Evolutionary conservation across 2,113 vertebrate genomes (phyloP).

Genomic region (Orycteropus afer): DNA sequence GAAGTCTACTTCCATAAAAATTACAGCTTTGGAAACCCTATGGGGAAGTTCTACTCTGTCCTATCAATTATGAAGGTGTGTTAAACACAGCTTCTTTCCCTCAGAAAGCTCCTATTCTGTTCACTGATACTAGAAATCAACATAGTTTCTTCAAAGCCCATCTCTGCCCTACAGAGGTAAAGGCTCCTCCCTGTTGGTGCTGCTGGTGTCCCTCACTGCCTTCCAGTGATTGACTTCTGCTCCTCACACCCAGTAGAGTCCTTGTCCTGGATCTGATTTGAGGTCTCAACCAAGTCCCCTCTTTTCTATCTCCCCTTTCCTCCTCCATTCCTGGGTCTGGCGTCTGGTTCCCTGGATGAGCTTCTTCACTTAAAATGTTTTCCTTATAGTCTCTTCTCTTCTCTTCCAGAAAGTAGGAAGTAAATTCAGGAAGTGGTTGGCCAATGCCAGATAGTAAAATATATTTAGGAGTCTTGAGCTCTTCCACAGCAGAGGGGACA

Average conservation of each 20-base stretch:
- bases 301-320: background rate
- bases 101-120: background rate
- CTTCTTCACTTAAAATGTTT: slow-evolving; percentile 33
- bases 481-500: background rate
- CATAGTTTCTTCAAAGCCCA: background rate
- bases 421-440: slow-evolving; percentile 44
- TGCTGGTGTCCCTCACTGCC: background rate
- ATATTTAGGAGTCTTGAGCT: background rate
- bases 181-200: background rate
- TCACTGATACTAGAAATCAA: background rate
- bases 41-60: background rate
- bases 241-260: background rate
- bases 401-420: slow-evolving; percentile 59
- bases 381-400: slow-evolving; percentile 26
- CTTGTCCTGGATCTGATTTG: background rate
- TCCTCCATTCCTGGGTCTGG: background rate
- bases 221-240: background rate
- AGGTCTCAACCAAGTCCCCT: background rate
- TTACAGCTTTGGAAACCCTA: background rate
- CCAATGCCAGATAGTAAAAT: background rate
- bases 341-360: background rate
- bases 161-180: background rate
- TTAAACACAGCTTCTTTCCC: background rate
- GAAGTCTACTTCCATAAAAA: background rate
- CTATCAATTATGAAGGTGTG: background rate